A percentile compares a stretch with the other conserved stretches of the same genome.
Conservation (phyloP, 2,113 vertebrate genomes). For the Otus sunia region DNA sequence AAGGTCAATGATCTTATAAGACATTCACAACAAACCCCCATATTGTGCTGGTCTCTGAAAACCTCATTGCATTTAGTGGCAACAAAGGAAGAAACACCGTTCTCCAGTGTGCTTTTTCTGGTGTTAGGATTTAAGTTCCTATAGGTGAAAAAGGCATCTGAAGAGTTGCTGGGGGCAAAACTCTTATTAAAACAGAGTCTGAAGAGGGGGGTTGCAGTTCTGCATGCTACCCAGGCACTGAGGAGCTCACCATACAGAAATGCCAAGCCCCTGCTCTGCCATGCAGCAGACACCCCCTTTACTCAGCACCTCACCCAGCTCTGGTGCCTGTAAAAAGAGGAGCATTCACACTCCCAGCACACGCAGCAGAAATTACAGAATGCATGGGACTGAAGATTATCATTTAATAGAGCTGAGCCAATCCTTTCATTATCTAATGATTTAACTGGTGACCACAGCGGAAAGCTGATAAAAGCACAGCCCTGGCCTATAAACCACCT, state of each 20-base stretch:
- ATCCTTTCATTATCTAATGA: slow-evolving; percentile 66
- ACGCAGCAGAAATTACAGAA: background rate
- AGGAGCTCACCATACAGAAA: rapidly evolving
- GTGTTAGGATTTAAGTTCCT: background rate
- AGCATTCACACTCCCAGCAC: background rate
- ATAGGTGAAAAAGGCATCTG: background rate
- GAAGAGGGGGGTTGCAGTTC: background rate
- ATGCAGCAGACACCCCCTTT: background rate
- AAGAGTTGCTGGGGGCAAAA: background rate
- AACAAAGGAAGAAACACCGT: background rate
- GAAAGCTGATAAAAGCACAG: slow-evolving; percentile 36
- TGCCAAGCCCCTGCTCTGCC: background rate
- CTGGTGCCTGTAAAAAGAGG: background rate
- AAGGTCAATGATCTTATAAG: background rate
- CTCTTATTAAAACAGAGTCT: background rate
- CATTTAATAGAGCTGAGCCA: slow-evolving; percentile 35
- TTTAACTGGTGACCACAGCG: slow-evolving; percentile 55
- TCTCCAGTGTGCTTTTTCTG: background rate
- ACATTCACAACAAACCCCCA: background rate
- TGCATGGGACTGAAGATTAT: background rate
- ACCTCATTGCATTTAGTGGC: background rate
- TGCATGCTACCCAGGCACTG: rapidly evolving
- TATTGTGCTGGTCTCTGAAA: background rate
- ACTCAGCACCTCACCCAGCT: background rate
- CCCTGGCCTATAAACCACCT: slow-evolving; percentile 47